Percentiles rank a stretch among this genome's conserved stretches.
These are phyloP conservation scores for Cyanocitta stelleri DNA, from an alignment of 2,113 vertebrate species.

Conservation along the genomic window DNA sequence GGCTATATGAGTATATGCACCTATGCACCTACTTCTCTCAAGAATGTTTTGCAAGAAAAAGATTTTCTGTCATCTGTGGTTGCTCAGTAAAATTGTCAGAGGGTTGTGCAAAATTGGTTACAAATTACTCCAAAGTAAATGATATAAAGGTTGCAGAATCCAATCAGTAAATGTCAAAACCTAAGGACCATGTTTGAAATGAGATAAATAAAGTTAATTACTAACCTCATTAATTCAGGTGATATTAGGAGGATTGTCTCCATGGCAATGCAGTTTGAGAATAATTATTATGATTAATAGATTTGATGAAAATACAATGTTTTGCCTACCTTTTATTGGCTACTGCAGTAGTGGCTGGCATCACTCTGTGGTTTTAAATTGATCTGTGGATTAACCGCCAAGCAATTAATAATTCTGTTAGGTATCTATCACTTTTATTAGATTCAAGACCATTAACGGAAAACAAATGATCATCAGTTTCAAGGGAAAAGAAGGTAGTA, in stretches of 20 bases:
- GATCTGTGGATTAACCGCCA: neutral
- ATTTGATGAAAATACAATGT: neutral
- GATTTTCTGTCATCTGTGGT: neutral
- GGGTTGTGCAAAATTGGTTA: neutral
- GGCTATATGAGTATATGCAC: neutral
- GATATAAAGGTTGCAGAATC: conserved; percentile 20
- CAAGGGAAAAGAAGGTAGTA: neutral
- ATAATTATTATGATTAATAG: neutral
- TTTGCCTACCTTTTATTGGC: neutral
- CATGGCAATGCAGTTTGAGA: conserved; percentile 19
- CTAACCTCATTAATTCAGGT: conserved; percentile 46
- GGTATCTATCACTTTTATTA: neutral
- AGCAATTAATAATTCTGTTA: neutral
- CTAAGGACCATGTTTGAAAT: conserved; percentile 29
- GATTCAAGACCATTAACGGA: neutral
- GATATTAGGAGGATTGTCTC: conserved; percentile 21
- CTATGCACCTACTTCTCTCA: neutral
- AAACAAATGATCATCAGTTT: neutral
- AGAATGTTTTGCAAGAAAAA: neutral
- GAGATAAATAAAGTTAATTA: conserved; percentile 45
- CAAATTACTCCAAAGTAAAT: neutral
- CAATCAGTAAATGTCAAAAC: conserved; percentile 42
- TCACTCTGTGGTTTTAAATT: neutral
- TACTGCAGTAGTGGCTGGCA: neutral
- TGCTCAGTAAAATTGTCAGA: neutral